phyloP scores from a whole-genome alignment of 2,797 vertebrate species.

The Atherinosoma microstoma region DNA sequence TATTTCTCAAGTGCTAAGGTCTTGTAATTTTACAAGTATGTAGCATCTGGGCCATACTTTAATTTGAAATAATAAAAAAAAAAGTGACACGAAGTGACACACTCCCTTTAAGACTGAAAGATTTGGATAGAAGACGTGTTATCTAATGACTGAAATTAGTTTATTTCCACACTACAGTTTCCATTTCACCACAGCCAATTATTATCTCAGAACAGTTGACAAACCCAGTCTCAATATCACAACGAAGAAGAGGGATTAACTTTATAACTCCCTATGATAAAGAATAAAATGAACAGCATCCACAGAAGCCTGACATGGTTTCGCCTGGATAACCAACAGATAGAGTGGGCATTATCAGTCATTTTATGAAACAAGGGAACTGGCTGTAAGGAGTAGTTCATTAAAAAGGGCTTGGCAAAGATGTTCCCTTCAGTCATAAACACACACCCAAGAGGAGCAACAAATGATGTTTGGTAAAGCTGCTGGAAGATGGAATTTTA shows the following conservation, averaged over 20 bases:
- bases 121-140: background rate
- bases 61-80: too few species aligned
- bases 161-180: background rate
- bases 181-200: background rate
- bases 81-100: too few species aligned
- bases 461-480: constrained; percentile 55
- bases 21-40: too few species aligned
- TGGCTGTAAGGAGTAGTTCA: constrained; percentile 61
- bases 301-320: constrained; percentile 23
- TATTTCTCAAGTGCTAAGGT: too few species aligned
- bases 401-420: constrained; percentile 70
- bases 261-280: constrained; percentile 31
- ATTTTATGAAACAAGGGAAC: constrained; percentile 53
- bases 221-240: constrained; percentile 22
- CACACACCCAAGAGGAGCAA: constrained; percentile 32
- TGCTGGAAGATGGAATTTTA: constrained; percentile 60
- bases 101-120: too few species aligned
- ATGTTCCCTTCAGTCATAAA: constrained; percentile 61
- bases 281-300: constrained; percentile 33
- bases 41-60: too few species aligned
- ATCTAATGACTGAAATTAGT: background rate
- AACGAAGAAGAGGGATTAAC: constrained; percentile 1
- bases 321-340: constrained; percentile 28
- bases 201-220: constrained; percentile 3
- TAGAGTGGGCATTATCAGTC: constrained; percentile 26